Conservation (phyloP, 1,140 invertebrate species). For the Agrypnia vestita region DNA sequence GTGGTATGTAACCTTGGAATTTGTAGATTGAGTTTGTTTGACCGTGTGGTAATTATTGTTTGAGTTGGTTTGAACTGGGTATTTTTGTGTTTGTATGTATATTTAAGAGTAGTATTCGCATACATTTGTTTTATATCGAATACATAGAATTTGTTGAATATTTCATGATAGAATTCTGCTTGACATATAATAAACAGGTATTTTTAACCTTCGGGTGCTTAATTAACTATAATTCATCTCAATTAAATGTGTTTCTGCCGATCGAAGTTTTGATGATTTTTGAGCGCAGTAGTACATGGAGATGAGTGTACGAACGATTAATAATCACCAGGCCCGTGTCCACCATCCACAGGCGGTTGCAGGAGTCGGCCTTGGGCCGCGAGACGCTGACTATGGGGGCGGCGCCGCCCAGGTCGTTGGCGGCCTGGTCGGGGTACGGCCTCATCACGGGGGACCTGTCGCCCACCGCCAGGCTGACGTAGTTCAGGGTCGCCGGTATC, state of each 20-base stretch:
- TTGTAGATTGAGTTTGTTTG: no score
- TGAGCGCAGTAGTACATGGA: not conserved
- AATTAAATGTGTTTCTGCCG: not conserved
- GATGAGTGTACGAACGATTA: constrained; percentile 59
- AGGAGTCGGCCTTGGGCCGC: constrained; percentile 77
- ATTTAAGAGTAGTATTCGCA: no score
- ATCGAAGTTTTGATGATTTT: not conserved
- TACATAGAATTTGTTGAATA: not conserved
- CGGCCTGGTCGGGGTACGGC: constrained; percentile 77
- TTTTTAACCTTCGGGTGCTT: not conserved
- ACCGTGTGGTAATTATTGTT: no score
- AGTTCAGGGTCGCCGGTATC: constrained; percentile 82
- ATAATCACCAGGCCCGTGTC: constrained; percentile 79
- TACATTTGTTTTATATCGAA: no score
- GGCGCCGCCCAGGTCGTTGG: constrained; percentile 66
- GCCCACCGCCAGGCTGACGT: constrained; percentile 71
- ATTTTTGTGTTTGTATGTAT: no score
- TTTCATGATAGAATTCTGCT: not conserved
- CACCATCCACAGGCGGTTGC: constrained; percentile 81
- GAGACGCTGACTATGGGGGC: constrained; percentile 77
- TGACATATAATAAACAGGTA: not conserved
- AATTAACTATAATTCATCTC: not conserved
- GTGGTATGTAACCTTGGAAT: no score
- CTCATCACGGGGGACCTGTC: constrained; percentile 73
- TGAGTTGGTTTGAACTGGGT: no score